These are phyloP conservation scores for Chaetodon auriga DNA, from an alignment of 2,113 vertebrate species.

Conservation along the genomic window DNA sequence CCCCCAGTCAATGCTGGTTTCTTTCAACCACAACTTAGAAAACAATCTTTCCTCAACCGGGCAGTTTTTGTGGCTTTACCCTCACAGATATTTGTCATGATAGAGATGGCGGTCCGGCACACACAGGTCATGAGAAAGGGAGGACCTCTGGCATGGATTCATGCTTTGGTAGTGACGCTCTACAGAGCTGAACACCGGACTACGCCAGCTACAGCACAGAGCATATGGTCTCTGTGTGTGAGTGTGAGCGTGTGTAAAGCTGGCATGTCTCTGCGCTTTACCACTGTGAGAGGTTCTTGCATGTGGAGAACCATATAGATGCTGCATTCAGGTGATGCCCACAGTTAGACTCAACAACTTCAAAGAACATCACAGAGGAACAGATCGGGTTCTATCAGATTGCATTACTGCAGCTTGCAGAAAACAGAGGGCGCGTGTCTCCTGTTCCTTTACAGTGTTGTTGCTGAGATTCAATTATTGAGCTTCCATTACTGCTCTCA, in stretches of 20 bases:
- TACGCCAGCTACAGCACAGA: constrained; percentile 28
- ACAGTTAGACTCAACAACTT: background rate
- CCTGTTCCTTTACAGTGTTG: background rate
- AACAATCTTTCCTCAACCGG: too few relatives aligned
- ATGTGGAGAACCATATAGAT: constrained; percentile 48
- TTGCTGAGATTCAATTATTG: background rate
- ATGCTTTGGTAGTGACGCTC: constrained; percentile 50
- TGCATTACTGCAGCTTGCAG: background rate
- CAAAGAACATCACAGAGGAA: background rate
- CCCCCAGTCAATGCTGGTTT: too few relatives aligned
- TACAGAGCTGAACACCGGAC: constrained; percentile 45
- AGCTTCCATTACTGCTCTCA: background rate
- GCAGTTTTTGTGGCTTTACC: too few relatives aligned
- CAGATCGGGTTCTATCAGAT: constrained; percentile 4
- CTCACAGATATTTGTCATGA: background rate
- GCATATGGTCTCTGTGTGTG: constrained; percentile 70
- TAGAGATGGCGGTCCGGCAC: background rate
- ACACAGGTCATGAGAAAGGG: constrained; percentile 28
- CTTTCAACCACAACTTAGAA: too few relatives aligned
- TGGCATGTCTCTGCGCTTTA: constrained; percentile 36
- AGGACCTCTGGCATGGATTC: constrained; percentile 66
- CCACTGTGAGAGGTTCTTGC: constrained; percentile 37
- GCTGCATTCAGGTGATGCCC: constrained; percentile 9
- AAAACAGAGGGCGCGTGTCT: background rate
- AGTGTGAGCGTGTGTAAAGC: constrained; percentile 29